Base-by-base conservation (phyloP, 2,797 vertebrate species). In the Phrynocephalus guinanensis region DNA sequence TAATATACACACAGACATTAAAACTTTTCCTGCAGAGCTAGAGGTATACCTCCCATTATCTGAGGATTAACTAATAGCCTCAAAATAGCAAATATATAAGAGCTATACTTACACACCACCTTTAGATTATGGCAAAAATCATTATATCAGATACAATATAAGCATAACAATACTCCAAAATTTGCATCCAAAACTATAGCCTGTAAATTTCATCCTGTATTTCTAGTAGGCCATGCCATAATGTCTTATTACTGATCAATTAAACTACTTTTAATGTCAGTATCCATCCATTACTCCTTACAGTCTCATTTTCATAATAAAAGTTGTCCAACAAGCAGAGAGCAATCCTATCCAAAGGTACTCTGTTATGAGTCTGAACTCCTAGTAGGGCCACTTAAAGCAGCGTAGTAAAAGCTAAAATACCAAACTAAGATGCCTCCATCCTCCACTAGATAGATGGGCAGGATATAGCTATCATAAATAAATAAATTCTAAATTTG, bases 21-120 rank as follows among this genome's bases (percentile, higher is more conserved):
- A 72, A 67, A 87, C 33, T 75, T 90, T 86, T 92, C 86, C 88
- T 83, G 88, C 90, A 88, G 33, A 89, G 52, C 73, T 71, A 88
- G 83, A 84, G 48, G 77, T 67, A 90, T 79, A 83, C 30, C 11
- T 82, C 13, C 81, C 83, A 52, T 0, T 1, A 72, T 72, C 72
- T 82, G 13, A 76, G 78, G 76, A 7, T 22, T 13, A 0, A 82
- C 0, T 52, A 18, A 6, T 26, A 63, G 56, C 72, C 33, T 67
- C 22, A 88, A 72, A 75, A 52, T 0, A 66, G 15, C 3, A 44
- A 44, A 44, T 44, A 44, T 44, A 44, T 44, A 44, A 44, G 3
- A 44, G 38, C 38, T 44, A 44, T 44, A 60, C 10, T 66, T 67
- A 28, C 33, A 72, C 20, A 30, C 18, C 9, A 82, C 2, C 72